Evolutionary conservation across 2,888 invertebrate species (phyloP).

Genomic region (Lacanobia oleracea): DNA sequence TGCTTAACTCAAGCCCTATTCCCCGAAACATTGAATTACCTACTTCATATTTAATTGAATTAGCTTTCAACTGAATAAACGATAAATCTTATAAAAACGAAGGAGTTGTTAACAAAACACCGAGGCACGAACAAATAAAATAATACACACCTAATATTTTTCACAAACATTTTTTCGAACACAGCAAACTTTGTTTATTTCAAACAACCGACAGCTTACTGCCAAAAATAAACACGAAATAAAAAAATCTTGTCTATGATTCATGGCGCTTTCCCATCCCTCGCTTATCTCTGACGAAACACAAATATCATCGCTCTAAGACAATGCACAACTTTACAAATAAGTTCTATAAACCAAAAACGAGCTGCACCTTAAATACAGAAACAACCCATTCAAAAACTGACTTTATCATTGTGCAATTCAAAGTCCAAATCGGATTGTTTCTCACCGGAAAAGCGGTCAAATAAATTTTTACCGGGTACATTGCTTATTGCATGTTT

Average conservation of each 20-base stretch:
- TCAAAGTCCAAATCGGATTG: constrained; percentile 61
- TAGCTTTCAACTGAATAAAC: not conserved
- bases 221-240: constrained; percentile 80
- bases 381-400: constrained; percentile 53
- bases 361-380: constrained; percentile 68
- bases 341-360: constrained; percentile 80
- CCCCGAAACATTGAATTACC: too few relatives aligned
- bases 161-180: constrained; percentile 63
- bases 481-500: constrained; percentile 86
- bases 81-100: constrained; percentile 1
- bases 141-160: constrained; percentile 51
- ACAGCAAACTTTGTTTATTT: constrained; percentile 60
- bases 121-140: constrained; percentile 65
- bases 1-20: not conserved
- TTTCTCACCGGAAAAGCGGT: constrained; percentile 68
- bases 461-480: constrained; percentile 77
- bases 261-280: constrained; percentile 78
- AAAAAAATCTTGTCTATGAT: constrained; percentile 68
- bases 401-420: constrained; percentile 43
- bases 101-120: constrained; percentile 36
- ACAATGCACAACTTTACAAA: constrained; percentile 87
- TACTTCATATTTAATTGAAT: not conserved
- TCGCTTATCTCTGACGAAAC: constrained; percentile 83
- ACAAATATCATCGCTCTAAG: constrained; percentile 82
- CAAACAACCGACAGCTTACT: constrained; percentile 76